Conservation (phyloP, 2,888 invertebrate species). For the Erpobdella octoculata region DNA sequence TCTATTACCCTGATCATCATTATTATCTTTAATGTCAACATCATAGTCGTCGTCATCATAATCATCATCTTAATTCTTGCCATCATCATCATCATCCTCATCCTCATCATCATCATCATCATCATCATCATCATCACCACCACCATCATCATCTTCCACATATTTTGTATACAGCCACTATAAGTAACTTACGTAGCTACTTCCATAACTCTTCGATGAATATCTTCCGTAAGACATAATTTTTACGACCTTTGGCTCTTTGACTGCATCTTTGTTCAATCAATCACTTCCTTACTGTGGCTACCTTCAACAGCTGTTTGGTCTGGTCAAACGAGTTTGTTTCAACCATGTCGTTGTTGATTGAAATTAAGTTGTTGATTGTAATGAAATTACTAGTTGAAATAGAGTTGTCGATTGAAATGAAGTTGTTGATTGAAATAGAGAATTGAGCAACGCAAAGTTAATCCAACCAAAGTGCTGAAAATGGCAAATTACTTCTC, state of each 20-base stretch:
- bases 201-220: background rate
- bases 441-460: too few relatives aligned
- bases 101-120: conserved; percentile 1
- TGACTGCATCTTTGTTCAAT: too few relatives aligned
- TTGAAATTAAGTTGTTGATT: too few relatives aligned
- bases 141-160: background rate
- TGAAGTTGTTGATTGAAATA: too few relatives aligned
- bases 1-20: background rate
- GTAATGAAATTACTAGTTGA: too few relatives aligned
- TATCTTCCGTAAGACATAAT: conserved; percentile 10
- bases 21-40: conserved; percentile 3
- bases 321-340: too few relatives aligned
- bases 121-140: background rate
- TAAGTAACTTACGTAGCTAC: background rate
- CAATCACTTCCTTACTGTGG: too few relatives aligned
- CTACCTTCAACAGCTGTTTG: background rate
- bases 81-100: background rate
- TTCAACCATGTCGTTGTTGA: too few relatives aligned
- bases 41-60: conserved; percentile 25
- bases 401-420: too few relatives aligned
- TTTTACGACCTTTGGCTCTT: too few relatives aligned
- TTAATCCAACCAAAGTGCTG: too few relatives aligned
- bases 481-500: too few relatives aligned
- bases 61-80: background rate
- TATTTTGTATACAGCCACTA: background rate